A percentile compares a stretch with the other conserved stretches of the same genome.
Conservation (phyloP, 1,140 invertebrate genomes). For the Drosophila tristis region DNA sequence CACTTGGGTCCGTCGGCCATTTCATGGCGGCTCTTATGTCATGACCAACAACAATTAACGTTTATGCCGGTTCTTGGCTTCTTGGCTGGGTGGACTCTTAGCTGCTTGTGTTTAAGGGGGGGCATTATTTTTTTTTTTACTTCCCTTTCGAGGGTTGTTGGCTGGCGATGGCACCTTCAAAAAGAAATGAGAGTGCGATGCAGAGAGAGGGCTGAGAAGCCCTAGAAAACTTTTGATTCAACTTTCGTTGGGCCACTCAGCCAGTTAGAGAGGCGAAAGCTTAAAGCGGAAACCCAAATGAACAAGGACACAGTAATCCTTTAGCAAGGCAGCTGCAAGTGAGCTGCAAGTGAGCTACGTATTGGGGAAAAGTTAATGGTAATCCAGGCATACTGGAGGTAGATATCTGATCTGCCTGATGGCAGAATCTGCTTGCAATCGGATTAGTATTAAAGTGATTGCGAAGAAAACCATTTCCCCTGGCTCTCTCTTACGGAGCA, state of each 20-base stretch:
- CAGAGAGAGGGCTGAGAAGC: conserved; percentile 19
- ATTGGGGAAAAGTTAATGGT: too few species aligned
- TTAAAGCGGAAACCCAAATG: conserved; percentile 52
- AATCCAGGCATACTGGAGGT: too few species aligned
- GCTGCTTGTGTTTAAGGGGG: neutral
- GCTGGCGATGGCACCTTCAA: conserved; percentile 33
- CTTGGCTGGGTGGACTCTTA: neutral
- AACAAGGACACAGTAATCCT: conserved; percentile 67
- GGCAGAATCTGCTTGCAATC: too few species aligned
- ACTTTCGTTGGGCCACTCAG: conserved; percentile 43
- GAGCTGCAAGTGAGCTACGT: conserved; percentile 63
- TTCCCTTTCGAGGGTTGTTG: conserved; percentile 33
- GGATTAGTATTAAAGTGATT: too few species aligned
- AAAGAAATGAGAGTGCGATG: neutral
- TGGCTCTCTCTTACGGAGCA: too few species aligned
- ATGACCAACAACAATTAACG: conserved; percentile 73
- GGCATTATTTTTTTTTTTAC: neutral
- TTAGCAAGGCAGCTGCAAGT: conserved; percentile 55
- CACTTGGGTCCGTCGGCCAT: conserved; percentile 52
- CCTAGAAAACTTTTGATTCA: conserved; percentile 42
- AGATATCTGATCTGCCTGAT: too few species aligned
- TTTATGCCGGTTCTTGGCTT: conserved; percentile 29
- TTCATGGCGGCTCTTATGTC: conserved; percentile 62
- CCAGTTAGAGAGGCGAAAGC: conserved; percentile 49
- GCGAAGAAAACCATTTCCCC: too few species aligned